These are phyloP conservation scores for Diplodus sargus DNA, from an alignment of 2,797 vertebrate genomes.

Conservation along the genomic window DNA sequence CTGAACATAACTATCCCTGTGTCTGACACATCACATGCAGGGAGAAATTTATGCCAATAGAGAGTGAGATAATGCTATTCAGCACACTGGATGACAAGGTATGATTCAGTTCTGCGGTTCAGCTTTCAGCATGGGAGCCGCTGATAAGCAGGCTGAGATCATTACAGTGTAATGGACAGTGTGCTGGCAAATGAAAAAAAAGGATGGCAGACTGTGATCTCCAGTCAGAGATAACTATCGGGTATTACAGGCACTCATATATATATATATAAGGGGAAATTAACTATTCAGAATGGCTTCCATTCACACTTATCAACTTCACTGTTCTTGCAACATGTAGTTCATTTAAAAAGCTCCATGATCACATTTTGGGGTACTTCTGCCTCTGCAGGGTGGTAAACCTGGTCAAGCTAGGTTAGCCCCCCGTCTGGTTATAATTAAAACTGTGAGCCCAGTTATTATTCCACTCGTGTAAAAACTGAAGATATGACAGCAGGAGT, in stretches of 20 bases:
- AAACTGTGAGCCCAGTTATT: constrained; percentile 12
- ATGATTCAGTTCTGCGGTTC: constrained; percentile 53
- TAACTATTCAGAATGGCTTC: neutral
- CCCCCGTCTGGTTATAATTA: neutral
- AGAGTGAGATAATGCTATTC: neutral
- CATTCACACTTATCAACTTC: neutral
- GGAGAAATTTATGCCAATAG: neutral
- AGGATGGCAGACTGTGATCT: neutral
- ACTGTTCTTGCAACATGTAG: neutral
- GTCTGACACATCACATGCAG: constrained; percentile 9
- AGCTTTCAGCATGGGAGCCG: constrained; percentile 23
- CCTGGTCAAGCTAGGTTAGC: constrained; percentile 2
- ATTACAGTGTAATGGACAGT: constrained; percentile 21
- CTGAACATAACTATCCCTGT: neutral
- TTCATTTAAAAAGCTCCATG: neutral
- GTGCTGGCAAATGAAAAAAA: constrained; percentile 15
- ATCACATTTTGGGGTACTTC: neutral
- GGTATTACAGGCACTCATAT: neutral
- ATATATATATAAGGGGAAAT: neutral
- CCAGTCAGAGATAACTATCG: constrained; percentile 1
- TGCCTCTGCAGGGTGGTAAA: constrained; percentile 10
- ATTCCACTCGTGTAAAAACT: constrained; percentile 28
- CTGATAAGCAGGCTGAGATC: constrained; percentile 41
- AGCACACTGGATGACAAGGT: constrained; percentile 27
- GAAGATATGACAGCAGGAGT: neutral